Base-by-base conservation (phyloP, 2,888 invertebrate genomes). In the Reticulitermes lucifugus region DNA sequence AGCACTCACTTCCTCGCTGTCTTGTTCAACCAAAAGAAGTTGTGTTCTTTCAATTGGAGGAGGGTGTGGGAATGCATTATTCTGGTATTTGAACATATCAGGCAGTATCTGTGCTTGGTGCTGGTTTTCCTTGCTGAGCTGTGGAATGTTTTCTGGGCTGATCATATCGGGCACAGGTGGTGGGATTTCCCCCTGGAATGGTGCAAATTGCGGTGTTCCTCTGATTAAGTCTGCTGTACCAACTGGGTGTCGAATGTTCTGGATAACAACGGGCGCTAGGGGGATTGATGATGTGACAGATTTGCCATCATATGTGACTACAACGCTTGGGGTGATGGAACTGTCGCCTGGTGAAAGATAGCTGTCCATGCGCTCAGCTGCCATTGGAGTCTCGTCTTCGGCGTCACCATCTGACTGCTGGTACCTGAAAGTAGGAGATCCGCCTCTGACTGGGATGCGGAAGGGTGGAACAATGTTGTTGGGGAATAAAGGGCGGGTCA, bases 291-390 rank as follows among this genome's bases (percentile, higher is more conserved):
- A 46, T 29, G 94, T 93, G 9, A 96, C 93, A 80, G 93, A 94
- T 90, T 95, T 96, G 0, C 96, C 96, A 88, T 96, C 96, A 88
- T 94, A 96, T 0, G 96, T 94, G 9, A 96, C 94, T 46, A 95
- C 94, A 0, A 94, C 93, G 41, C 93, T 92, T n/a, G 91, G 91
- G 1, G 92, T 91, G 25, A 55, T n/a, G 9, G 70, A 25, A n/a
- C 73, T 80, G 5, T 82, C 88, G 84, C 93, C 93, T 0, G 96
- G 96, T 0, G 96, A 96, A 83, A 96, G 91, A 89, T 96, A 96
- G 0, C 95, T 93, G 88, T 96, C 95, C 7, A 95, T 91, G 88
- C 94, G 92, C 89, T 96, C 95, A 0, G 95, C 94, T 25, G 95
- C 95, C 92, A 95, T 94, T 12, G 94, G 92, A 90, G 95, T 92